phyloP scores from a whole-genome alignment of 1,140 invertebrate species.

The Brachionus koreanus region DNA sequence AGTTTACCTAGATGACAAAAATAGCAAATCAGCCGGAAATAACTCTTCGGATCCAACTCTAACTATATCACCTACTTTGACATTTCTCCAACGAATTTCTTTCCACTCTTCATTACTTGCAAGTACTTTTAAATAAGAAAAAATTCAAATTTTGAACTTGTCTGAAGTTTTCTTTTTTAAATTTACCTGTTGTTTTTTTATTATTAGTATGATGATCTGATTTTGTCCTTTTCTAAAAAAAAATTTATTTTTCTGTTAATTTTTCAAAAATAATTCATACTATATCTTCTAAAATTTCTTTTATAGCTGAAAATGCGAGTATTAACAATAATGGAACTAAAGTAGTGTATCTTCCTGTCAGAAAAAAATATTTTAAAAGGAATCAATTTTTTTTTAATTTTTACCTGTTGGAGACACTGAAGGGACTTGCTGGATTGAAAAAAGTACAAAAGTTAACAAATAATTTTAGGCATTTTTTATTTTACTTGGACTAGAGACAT shows the following conservation, averaged over 20 bases:
- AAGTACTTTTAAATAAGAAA: neutral
- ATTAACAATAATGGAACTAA: constrained; percentile 89
- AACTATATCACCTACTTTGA: constrained; percentile 81
- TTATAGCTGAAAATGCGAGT: constrained; percentile 82
- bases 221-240: constrained; percentile 76
- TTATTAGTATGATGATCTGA: constrained; percentile 68
- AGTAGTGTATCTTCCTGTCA: constrained; percentile 72
- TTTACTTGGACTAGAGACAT: constrained; percentile 20
- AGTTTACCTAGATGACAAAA: constrained; percentile 64
- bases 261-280: constrained; percentile 74
- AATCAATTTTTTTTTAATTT: neutral
- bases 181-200: constrained; percentile 14
- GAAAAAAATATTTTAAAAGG: neutral
- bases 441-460: constrained; percentile 80
- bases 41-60: constrained; percentile 94
- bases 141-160: neutral
- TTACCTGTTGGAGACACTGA: constrained; percentile 87
- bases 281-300: constrained; percentile 88
- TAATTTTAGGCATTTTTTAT: neutral
- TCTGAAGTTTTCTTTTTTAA: neutral
- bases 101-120: neutral
- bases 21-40: constrained; percentile 85
- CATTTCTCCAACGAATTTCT: constrained; percentile 73
- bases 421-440: constrained; percentile 84
- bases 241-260: constrained; percentile 28